These are phyloP conservation scores for Formicarius rufipectus DNA, from an alignment of 2,113 vertebrate species.

Conservation along the genomic window DNA sequence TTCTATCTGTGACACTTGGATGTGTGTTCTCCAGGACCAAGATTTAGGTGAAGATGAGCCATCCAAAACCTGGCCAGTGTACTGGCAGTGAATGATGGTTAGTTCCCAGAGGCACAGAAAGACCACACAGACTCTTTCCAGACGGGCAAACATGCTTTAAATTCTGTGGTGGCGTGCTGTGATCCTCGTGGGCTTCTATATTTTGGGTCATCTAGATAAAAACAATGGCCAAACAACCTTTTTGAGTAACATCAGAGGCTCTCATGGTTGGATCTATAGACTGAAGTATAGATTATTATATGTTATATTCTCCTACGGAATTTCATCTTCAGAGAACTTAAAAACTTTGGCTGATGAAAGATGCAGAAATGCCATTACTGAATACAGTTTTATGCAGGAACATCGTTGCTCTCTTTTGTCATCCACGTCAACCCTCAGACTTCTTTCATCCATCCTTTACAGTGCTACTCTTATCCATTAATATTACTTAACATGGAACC, in stretches of 20 bases:
- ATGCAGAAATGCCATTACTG: neutral
- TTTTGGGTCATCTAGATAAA: neutral
- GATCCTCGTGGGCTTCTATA: neutral
- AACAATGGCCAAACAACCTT: neutral
- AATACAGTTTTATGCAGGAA: neutral
- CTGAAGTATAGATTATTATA: neutral
- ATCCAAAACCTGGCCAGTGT: neutral
- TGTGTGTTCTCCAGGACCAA: neutral
- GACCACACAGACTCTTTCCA: neutral
- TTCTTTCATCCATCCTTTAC: neutral
- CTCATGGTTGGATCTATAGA: neutral
- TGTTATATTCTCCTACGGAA: neutral
- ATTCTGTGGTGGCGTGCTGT: neutral
- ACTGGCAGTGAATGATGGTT: neutral
- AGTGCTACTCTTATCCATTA: neutral
- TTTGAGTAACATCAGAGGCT: neutral
- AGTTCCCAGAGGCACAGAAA: neutral
- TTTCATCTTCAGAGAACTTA: neutral
- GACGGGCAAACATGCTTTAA: neutral
- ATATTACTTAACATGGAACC: neutral
- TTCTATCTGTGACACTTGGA: neutral
- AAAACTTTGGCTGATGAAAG: neutral
- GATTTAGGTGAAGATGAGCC: neutral
- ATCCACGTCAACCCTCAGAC: neutral
- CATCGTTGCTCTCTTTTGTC: neutral